Base-by-base conservation (phyloP, 2,888 invertebrate species). In the Cryptocheilus praepositus region DNA sequence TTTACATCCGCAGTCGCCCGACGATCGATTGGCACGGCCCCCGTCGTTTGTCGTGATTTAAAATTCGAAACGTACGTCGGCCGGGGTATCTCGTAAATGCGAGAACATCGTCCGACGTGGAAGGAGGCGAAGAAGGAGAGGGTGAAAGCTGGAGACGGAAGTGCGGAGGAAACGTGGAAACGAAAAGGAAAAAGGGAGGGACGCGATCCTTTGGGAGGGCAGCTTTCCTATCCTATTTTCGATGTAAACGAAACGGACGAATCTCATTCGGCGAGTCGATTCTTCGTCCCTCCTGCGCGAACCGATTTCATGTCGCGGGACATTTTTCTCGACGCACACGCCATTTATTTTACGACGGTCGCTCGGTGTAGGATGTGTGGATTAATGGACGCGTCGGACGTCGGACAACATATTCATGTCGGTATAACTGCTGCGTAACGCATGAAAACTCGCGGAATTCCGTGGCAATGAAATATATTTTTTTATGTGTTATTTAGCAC, bases 221-320 rank as follows among this genome's bases (percentile, higher is more conserved):
- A 36, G 36, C 52, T 60, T 55, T 68, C 67, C 65, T 59, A 73
- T 63, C 68, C 73, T 72, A 57, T 62, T 65, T 36, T 36, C 68
- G 57, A 63, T 68, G 65, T 68, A 68, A 73, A 71, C 73, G 67
- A 68, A 71, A 73, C 73, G 64, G 43, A 55, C 62, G 51, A 52
- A 46, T 57, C 53, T 63, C 54, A 61, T 68, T 68, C 65, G 54
- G 8, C 36, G 46, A 67, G 67, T 67, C 61, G 62, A 71, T 71
- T 45, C 36, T 36, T 28, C 43, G 22, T 13, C 52, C 28, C 22
- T n/a, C 54, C 18, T 16, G 28, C 4, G 0, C 0, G 22, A 43
- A 11, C 36, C 36, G 36, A 36, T 36, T 36, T 36, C 7, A 36
- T 11, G 36, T 36, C 11, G 36, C 36, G 36, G 36, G 11, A 36